Evolutionary conservation across 2,113 vertebrate genomes (phyloP).

Genomic region (Passer domesticus): DNA sequence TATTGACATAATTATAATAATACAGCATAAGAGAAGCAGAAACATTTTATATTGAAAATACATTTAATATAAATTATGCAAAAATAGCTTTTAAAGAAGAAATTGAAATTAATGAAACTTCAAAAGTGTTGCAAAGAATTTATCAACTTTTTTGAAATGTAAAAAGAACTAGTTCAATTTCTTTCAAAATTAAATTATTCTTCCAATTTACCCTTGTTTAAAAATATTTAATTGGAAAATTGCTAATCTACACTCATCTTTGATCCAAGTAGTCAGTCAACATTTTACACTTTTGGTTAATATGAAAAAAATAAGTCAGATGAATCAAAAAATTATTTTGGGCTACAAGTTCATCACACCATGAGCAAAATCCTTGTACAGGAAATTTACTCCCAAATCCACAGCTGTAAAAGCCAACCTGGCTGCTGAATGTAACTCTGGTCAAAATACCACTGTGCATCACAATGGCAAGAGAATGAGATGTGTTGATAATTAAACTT

Average conservation of each 20-base stretch:
- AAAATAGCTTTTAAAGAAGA: not conserved
- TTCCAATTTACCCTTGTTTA: not conserved
- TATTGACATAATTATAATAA: not conserved
- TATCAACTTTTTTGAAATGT: not conserved
- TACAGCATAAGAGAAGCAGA: not conserved
- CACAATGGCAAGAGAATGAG: not conserved
- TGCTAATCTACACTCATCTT: not conserved
- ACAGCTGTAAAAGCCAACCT: not conserved
- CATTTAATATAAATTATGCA: not conserved
- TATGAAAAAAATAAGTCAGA: not conserved
- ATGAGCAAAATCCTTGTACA: not conserved
- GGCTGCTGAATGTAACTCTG: not conserved
- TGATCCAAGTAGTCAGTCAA: not conserved
- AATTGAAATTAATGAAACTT: not conserved
- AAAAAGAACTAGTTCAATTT: not conserved
- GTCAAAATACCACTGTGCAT: not conserved
- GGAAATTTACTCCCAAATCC: not conserved
- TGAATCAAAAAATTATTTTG: not conserved
- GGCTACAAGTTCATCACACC: not conserved
- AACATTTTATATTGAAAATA: not conserved
- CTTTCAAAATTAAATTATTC: not conserved
- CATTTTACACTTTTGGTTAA: not conserved
- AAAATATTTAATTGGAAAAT: not conserved
- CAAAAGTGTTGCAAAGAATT: not conserved
- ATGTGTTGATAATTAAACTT: not conserved